Evolutionary conservation across 2,888 invertebrate genomes (phyloP), one percentile per base, ranked within the genome.

Genomic region (Achlya flavicornis): DNA sequence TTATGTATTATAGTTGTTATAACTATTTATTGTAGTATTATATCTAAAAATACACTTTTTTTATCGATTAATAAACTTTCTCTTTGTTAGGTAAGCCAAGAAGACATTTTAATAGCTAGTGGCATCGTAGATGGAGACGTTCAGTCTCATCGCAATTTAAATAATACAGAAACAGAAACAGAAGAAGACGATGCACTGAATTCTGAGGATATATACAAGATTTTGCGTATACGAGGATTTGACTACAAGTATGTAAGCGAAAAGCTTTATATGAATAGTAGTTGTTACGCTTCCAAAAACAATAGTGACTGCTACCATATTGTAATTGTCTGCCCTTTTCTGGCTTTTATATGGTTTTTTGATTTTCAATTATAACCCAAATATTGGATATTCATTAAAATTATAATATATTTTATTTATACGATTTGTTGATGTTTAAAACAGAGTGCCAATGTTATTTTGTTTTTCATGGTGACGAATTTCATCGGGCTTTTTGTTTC

Each of bases 131-230:
- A 61, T 33, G 38, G 38, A 32, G 67, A 68, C 5, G 4, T 72
- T 3, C 64, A 70, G 43, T 71, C 69, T 14, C 11, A 61, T 0
- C 64, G 65, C 4, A 61, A 68, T 0, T 10, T 19, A 12, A 33
- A 70, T 16, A 57, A 66, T 19, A 12, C 38, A 3, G 35, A 63
- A 33, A 12, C 38, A 3, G 35, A 63, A 33, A 66, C 65, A 43
- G 64, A 65, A 5, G 72, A 77, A 19, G 74, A 80, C 14, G 68
- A 78, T 4, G 32, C 67, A 38, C 64, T 84, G 10, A 72, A 63
- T 3, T 58, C 65, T 12, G 69, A 79, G 6, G 84, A 84, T 61
- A 59, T 85, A 14, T 85, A 85, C 68, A 79, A 71, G 48, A 72
- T 81, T 5, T 64, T 85, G 46, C 61, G 68, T 33, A 63, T 73